Evolutionary conservation across 2,797 vertebrate genomes (phyloP), one percentile per base, ranked within the genome.

Genomic region (Brachyrhaphis roseni): DNA sequence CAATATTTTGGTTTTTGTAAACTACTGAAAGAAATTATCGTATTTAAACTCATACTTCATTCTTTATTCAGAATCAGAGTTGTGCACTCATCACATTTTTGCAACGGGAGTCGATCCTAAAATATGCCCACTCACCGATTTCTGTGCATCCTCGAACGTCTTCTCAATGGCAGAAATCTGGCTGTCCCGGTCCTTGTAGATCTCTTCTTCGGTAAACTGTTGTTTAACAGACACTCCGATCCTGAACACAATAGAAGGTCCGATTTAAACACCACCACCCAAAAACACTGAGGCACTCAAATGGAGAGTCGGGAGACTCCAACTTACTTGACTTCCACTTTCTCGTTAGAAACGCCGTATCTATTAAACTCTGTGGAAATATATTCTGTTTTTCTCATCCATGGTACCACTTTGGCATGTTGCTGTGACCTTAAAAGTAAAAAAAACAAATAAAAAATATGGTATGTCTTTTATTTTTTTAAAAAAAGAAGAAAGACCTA

Each of bases 311-410:
- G 36, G 3, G 1, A 55, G 0, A 64, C 16, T 34, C 13, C 5
- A 47, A 96, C 97, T 97, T 92, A 99, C 98, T 99, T 99, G 94
- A 99, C 97, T 93, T 99, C 98, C 36, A 98, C 98, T 91, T 99
- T 99, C 94, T 99, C 98, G 0, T 99, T 99, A 87, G 97, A 98
- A 79, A 98, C 96, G 0, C 98, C 98, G 0, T 99, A 99, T 94
- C 98, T 95, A 92, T 99, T 99, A 82, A 99, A 99, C 89, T 99
- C 98, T 1, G 98, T 98, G 72, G 98, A 99, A 89, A 99, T 99
- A 86, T 99, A 99, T 87, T 99, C 98, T 0, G 98, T 99, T 91
- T 98, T 99, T 78, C 98, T 97, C 98, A 99, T 99, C 98, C 98
- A 99, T 0, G 98, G 98, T 12, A 99, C 98, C 49, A 99, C 98